phyloP scores from a whole-genome alignment of 2,888 invertebrate species.

The Tortrix viridana region DNA sequence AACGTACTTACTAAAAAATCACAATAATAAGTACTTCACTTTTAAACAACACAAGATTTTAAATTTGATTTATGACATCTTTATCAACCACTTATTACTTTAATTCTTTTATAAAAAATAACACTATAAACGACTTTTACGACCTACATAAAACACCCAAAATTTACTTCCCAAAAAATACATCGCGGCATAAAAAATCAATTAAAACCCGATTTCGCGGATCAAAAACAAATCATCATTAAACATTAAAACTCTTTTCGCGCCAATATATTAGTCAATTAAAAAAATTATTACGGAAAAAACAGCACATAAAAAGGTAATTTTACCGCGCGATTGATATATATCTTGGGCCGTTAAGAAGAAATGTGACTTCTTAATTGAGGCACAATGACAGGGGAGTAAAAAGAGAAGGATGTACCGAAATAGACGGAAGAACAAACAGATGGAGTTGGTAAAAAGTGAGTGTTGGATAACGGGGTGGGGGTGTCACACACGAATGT shows the following conservation, averaged over 20 bases:
- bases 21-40: too few species aligned
- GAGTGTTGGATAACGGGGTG: conserved; percentile 57
- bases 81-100: too few species aligned
- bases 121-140: conserved; percentile 2
- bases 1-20: too few species aligned
- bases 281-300: conserved; percentile 64
- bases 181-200: conserved; percentile 3
- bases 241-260: conserved; percentile 46
- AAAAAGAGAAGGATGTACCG: conserved; percentile 60
- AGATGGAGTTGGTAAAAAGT: conserved; percentile 70
- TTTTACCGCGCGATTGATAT: conserved; percentile 60
- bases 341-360: conserved; percentile 60
- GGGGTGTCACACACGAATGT: conserved; percentile 42
- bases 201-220: conserved; percentile 8
- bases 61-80: too few species aligned
- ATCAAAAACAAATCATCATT: conserved; percentile 7
- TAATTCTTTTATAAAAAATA: too few species aligned
- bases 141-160: not conserved
- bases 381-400: conserved; percentile 69
- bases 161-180: too few species aligned
- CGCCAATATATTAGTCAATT: conserved; percentile 71
- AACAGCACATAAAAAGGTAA: conserved; percentile 54
- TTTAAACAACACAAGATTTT: too few species aligned
- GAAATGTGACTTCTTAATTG: conserved; percentile 72
- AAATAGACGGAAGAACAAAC: conserved; percentile 79